Evolutionary conservation across 2,888 invertebrate genomes (phyloP).

Genomic region (Steromphala cineraria): DNA sequence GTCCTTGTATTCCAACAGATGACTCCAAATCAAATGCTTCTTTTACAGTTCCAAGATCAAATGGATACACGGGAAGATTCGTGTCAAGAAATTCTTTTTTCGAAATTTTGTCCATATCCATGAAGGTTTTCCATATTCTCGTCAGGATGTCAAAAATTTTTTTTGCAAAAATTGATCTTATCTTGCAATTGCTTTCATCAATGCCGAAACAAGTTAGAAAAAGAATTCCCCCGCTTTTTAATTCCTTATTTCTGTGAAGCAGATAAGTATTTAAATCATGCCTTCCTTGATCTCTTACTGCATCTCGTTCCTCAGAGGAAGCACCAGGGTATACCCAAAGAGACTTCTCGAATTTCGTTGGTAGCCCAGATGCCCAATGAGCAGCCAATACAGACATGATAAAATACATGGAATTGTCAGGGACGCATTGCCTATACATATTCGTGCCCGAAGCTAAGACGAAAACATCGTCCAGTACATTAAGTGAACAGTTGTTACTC

Average conservation of each 20-base stretch:
- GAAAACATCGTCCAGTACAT: neutral
- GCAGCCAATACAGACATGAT: neutral
- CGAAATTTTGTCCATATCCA: neutral
- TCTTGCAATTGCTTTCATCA: neutral
- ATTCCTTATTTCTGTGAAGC: too few relatives aligned
- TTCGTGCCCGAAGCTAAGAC: neutral
- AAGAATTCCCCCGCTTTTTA: too few relatives aligned
- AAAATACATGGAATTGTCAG: neutral
- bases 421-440: neutral
- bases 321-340: neutral
- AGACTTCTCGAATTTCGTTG: neutral
- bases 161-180: neutral
- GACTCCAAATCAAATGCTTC: neutral
- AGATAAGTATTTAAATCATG: neutral
- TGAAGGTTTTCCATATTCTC: neutral
- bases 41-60: neutral
- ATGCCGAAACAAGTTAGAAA: neutral
- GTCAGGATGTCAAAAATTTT: neutral
- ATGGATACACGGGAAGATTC: neutral
- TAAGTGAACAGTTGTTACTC: neutral
- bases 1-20: neutral
- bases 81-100: neutral
- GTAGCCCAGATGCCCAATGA: neutral
- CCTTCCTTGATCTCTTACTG: neutral
- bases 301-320: neutral